A percentile compares a stretch with the other conserved stretches of the same genome.
Evolutionary conservation across 2,888 invertebrate genomes (phyloP).

Genomic region (Nycteola revayana): DNA sequence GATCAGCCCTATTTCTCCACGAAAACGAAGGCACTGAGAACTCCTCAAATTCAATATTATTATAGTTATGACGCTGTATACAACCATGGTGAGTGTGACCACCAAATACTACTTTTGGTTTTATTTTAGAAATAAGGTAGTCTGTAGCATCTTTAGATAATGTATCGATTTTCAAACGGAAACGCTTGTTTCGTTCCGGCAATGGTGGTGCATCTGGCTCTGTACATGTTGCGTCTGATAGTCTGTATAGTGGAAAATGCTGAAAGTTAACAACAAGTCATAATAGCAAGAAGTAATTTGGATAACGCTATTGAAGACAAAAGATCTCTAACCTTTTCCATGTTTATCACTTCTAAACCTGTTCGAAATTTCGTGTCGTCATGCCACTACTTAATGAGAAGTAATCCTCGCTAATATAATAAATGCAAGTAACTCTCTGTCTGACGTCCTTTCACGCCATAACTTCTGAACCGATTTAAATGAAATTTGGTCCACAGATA

Average conservation of each 20-base stretch:
- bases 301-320: too few species aligned
- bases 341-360: too few species aligned
- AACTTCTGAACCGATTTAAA: too few species aligned
- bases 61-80: slow-evolving; percentile 72
- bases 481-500: too few species aligned
- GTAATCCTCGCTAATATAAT: too few species aligned
- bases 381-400: too few species aligned
- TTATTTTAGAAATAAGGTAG: slow-evolving; percentile 80
- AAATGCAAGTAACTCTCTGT: too few species aligned
- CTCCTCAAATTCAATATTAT: slow-evolving; percentile 81
- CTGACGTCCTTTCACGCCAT: too few species aligned
- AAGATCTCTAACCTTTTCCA: too few species aligned
- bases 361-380: too few species aligned
- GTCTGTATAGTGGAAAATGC: slow-evolving; percentile 96
- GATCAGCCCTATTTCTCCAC: slow-evolving; percentile 97
- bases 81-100: slow-evolving; percentile 98
- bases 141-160: slow-evolving; percentile 91
- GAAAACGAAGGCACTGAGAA: slow-evolving; percentile 96
- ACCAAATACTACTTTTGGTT: slow-evolving; percentile 90
- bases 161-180: slow-evolving; percentile 92
- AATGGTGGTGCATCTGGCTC: slow-evolving; percentile 90
- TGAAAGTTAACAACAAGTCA: slow-evolving; percentile 70
- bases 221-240: slow-evolving; percentile 91
- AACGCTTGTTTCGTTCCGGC: slow-evolving; percentile 86
- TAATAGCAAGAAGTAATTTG: too few species aligned